Evolutionary conservation across 35 echinoderm and acorn worm genomes (phyloP).

Genomic region (Chiridota heheva): DNA sequence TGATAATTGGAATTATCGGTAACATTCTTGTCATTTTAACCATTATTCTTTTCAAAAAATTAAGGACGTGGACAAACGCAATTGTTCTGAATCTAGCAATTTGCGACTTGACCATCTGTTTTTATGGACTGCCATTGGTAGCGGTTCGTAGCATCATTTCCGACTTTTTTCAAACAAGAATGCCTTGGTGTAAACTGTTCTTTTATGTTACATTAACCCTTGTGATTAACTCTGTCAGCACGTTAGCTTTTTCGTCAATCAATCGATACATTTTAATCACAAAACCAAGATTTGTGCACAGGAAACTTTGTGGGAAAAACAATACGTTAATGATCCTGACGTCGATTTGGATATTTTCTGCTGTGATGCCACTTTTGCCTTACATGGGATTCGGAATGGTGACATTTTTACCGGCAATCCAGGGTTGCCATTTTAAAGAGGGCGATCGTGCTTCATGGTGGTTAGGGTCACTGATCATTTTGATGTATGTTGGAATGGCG

Average conservation of each 20-base stretch:
- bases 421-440: constrained; percentile 33
- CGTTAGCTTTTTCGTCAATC: constrained; percentile 12
- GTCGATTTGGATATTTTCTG: constrained; percentile 1
- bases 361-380: background rate
- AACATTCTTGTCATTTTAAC: constrained; percentile 68
- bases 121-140: background rate
- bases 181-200: background rate
- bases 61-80: constrained; percentile 32
- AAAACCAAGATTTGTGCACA: constrained; percentile 11
- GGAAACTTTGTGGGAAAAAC: constrained; percentile 16
- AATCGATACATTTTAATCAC: constrained; percentile 36
- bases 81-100: constrained; percentile 22
- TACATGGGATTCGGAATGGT: background rate
- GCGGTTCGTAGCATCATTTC: background rate
- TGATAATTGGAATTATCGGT: constrained; percentile 45
- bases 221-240: constrained; percentile 1
- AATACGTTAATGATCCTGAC: background rate
- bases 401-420: background rate
- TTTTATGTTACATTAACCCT: constrained; percentile 30
- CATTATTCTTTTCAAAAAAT: constrained; percentile 13
- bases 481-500: constrained; percentile 2
- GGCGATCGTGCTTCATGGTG: constrained; percentile 7
- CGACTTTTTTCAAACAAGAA: background rate
- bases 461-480: constrained; percentile 8
- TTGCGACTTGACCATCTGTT: background rate